Evolutionary conservation across 2,888 invertebrate genomes (phyloP).

Genomic region (Caenorhabditis sp.): DNA sequence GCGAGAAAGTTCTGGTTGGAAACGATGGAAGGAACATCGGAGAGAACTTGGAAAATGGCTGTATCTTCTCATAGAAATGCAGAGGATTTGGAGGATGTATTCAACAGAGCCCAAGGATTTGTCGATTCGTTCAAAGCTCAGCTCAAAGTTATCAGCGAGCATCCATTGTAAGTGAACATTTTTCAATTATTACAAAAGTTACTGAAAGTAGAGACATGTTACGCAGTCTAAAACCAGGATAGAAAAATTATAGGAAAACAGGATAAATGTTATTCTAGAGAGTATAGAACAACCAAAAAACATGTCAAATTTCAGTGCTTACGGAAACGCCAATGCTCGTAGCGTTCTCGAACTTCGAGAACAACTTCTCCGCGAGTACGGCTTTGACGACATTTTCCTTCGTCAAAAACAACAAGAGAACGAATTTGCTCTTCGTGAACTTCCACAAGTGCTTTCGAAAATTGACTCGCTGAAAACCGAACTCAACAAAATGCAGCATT

Average conservation of each 20-base stretch:
- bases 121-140: neutral
- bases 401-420: conserved; percentile 77
- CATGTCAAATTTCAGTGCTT: conserved; percentile 77
- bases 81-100: conserved; percentile 77
- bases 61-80: conserved; percentile 82
- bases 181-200: too few relatives aligned
- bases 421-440: conserved; percentile 80
- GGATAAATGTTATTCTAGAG: too few relatives aligned
- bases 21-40: conserved; percentile 82
- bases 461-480: conserved; percentile 74
- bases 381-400: conserved; percentile 86
- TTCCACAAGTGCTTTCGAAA: conserved; percentile 79
- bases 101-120: conserved; percentile 83
- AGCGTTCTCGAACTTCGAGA: conserved; percentile 90
- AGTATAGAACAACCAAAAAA: too few relatives aligned
- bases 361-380: conserved; percentile 86
- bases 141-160: neutral
- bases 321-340: conserved; percentile 86
- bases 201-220: too few relatives aligned
- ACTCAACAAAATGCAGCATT: neutral
- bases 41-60: conserved; percentile 77
- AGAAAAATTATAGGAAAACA: too few relatives aligned
- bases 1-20: conserved; percentile 89
- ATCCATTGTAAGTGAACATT: neutral
- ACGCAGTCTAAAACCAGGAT: too few relatives aligned